Evolutionary conservation across 2,888 invertebrate species (phyloP), one percentile per base, ranked within the genome.

Genomic region (Chloroclystis v-ata): DNA sequence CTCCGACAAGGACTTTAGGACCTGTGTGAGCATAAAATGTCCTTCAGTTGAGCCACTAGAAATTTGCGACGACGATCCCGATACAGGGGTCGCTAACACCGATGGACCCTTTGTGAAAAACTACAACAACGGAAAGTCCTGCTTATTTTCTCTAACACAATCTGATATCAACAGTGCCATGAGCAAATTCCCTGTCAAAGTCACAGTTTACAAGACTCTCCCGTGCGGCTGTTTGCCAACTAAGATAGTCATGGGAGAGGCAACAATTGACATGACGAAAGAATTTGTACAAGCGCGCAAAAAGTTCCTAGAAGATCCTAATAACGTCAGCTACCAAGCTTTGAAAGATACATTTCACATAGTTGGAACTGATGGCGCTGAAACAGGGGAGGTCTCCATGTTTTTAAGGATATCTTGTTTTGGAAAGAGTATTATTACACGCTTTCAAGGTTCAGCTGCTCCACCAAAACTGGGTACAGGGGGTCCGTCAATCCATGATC

Each of bases 331-430:
- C 56, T 90, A 89, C 41, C 89, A 90, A 75, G 90, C 91, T 0
- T 64, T 91, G 9, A 91, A 92, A 63, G 91, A 92, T 60, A 81
- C 86, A 1, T 92, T 91, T 62, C 82, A 85, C 35, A 82, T 93
- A 8, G 66, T 75, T 1, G 89, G 87, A 25, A 67, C 82, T 0
- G 89, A 86, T 29, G 87, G 89, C 0, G 72, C 75, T 5, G 75
- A 82, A 54, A 87, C 90, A 1, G 92, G 92, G 4, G 88, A 90
- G 54, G 87, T 92, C 8, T 71, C 86, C 0, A 88, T 92, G 64
- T 92, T 91, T 71, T 75, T 92, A 33, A 79, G 92, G 7, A 89
- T 91, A 67, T 91, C 92, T 5, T 91, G 91, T 60, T 92, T 92
- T 59, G 92, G 92, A 1, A 90, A 90, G 60, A 65, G 89, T 46